Conservation (phyloP, 2,797 vertebrate genomes). For the Hyperoplus lanceolatus region DNA sequence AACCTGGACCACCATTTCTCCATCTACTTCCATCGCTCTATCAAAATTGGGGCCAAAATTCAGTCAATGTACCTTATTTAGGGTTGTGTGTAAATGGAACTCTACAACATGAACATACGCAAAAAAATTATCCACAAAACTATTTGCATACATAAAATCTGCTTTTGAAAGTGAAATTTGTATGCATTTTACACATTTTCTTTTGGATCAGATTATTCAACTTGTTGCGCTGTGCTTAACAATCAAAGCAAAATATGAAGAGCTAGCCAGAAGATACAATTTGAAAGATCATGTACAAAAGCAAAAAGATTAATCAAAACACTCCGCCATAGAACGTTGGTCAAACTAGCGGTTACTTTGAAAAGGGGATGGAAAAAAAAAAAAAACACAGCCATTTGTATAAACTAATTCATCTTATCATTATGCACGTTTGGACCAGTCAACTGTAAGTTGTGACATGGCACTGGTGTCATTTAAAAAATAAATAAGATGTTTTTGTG, state of each 20-base stretch:
- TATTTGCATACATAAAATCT: neutral
- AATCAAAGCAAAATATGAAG: neutral
- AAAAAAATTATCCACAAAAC: neutral
- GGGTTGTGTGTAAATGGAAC: neutral
- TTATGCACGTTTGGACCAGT: neutral
- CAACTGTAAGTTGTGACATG: neutral
- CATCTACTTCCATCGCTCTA: conserved; percentile 70
- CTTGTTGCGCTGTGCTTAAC: neutral
- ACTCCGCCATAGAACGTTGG: neutral
- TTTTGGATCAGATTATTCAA: no score
- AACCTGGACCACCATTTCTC: conserved; percentile 87
- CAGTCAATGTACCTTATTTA: neutral
- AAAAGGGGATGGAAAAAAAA: neutral
- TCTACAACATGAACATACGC: neutral
- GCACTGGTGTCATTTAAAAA: neutral
- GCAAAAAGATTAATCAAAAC: neutral
- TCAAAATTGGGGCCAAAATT: neutral
- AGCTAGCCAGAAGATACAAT: neutral
- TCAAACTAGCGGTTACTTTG: neutral
- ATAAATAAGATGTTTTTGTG: neutral
- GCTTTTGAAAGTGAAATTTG: neutral
- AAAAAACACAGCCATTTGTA: neutral
- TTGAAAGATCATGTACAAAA: no score
- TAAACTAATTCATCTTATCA: neutral
- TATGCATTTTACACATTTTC: neutral